Evolutionary conservation across 2,888 invertebrate species (phyloP).

Genomic region (Rhingia rostrata): DNA sequence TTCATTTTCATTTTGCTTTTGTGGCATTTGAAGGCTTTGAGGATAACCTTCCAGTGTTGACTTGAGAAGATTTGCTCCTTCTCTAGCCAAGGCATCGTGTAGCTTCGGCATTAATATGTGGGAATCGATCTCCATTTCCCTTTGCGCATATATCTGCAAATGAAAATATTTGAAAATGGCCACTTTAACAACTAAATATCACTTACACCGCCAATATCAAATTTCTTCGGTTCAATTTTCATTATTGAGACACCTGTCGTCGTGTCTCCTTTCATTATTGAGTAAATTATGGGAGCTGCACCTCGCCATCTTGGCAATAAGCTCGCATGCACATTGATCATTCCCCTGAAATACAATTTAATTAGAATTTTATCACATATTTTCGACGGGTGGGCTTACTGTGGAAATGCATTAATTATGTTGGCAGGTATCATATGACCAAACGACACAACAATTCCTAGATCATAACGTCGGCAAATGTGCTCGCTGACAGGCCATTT

Average conservation of each 20-base stretch:
- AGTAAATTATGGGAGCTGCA: slow-evolving; percentile 94
- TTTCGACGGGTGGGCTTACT: no score
- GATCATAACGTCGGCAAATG: slow-evolving; percentile 85
- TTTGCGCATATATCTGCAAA: slow-evolving; percentile 83
- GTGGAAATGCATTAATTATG: slow-evolving; percentile 84
- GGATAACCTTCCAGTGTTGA: slow-evolving; percentile 86
- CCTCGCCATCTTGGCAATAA: slow-evolving; percentile 96
- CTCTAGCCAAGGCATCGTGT: slow-evolving; percentile 85
- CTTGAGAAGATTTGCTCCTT: slow-evolving; percentile 88
- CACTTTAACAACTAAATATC: neutral
- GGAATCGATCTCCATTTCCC: slow-evolving; percentile 84
- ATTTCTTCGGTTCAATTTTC: slow-evolving; percentile 91
- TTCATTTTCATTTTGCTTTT: slow-evolving; percentile 85
- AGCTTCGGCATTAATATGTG: slow-evolving; percentile 87
- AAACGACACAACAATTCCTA: slow-evolving; percentile 96
- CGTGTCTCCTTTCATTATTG: slow-evolving; percentile 91
- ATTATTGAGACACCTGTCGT: slow-evolving; percentile 94
- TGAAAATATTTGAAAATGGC: slow-evolving; percentile 10
- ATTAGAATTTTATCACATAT: neutral
- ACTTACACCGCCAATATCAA: slow-evolving; percentile 89
- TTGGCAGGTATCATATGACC: slow-evolving; percentile 93
- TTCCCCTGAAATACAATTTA: slow-evolving; percentile 86
- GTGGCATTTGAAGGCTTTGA: slow-evolving; percentile 84
- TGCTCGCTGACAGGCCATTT: slow-evolving; percentile 87
- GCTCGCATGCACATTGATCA: slow-evolving; percentile 97